A percentile compares a stretch with the other conserved stretches of the same genome.
phyloP scores from a whole-genome alignment of 2,797 vertebrate genomes.

The Etheostoma nigrum region DNA sequence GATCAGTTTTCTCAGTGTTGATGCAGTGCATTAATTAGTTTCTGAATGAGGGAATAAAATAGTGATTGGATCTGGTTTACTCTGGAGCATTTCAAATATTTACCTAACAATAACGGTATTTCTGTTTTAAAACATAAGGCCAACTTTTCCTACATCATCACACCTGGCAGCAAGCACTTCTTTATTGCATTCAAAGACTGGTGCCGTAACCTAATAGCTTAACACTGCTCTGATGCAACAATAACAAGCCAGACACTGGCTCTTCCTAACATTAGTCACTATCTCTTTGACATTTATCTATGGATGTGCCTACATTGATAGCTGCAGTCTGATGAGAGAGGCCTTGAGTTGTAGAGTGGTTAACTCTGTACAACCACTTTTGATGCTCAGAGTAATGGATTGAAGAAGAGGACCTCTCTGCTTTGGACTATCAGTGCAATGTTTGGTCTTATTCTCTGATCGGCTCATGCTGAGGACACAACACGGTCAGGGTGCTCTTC shows the following conservation, averaged over 20 bases:
- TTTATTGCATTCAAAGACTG: slow-evolving; percentile 29
- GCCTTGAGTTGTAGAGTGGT: slow-evolving; percentile 47
- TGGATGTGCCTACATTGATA: slow-evolving; percentile 33
- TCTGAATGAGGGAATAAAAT: background rate
- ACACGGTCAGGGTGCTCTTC: slow-evolving; percentile 57
- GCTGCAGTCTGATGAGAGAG: slow-evolving; percentile 53
- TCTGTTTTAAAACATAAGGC: slow-evolving; percentile 6
- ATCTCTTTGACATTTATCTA: slow-evolving; percentile 73
- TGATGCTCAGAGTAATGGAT: slow-evolving; percentile 38
- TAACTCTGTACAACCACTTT: slow-evolving; percentile 9
- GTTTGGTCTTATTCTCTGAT: slow-evolving; percentile 64
- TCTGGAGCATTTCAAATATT: slow-evolving; percentile 1
- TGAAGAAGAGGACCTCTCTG: slow-evolving; percentile 26
- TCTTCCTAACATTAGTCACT: slow-evolving; percentile 27
- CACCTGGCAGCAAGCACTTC: background rate
- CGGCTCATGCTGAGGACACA: slow-evolving; percentile 54
- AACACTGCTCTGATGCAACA: slow-evolving; percentile 38
- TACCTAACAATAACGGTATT: background rate
- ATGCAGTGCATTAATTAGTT: background rate
- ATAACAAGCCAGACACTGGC: slow-evolving; percentile 19
- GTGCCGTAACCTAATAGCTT: slow-evolving; percentile 39
- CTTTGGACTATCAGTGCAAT: slow-evolving; percentile 38
- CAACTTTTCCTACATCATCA: background rate
- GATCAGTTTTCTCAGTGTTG: background rate
- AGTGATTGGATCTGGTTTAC: slow-evolving; percentile 8